Evolutionary conservation across 2,888 invertebrate species (phyloP).

Genomic region (Patella caerulea): DNA sequence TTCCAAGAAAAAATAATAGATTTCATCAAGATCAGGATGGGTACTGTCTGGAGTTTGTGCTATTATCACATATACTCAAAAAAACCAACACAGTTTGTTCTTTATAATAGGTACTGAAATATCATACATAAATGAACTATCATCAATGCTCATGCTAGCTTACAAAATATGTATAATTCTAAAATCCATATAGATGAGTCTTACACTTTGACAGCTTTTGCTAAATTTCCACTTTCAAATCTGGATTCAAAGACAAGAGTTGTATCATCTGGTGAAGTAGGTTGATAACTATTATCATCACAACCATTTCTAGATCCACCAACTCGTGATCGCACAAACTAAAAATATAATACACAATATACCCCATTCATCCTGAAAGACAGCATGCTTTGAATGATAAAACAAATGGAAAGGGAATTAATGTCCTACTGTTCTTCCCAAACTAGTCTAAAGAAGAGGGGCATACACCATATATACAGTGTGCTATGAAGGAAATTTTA

Average conservation of each 20-base stretch:
- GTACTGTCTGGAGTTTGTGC: no score
- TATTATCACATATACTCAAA: no score
- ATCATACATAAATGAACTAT: no score
- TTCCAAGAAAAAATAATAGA: no score
- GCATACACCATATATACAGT: no score
- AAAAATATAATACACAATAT: slow-evolving; percentile 26
- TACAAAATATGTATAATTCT: neutral
- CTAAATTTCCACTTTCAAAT: slow-evolving; percentile 94
- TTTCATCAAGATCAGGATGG: no score
- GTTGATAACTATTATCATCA: slow-evolving; percentile 48
- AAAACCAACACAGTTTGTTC: neutral
- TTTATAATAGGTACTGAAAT: neutral
- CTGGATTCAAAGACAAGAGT: slow-evolving; percentile 85
- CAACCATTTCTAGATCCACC: slow-evolving; percentile 66
- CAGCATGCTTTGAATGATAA: no score
- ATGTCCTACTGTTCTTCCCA: no score
- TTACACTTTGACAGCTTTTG: slow-evolving; percentile 76
- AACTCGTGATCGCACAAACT: slow-evolving; percentile 70
- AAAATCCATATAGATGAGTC: slow-evolving; percentile 25
- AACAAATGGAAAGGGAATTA: no score
- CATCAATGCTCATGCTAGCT: neutral
- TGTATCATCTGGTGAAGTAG: slow-evolving; percentile 57
- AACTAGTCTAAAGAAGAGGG: no score
- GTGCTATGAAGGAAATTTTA: no score
- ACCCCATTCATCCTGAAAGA: no score